Base-by-base conservation (phyloP, 2,113 vertebrate species). In the Trematocara marginatum region DNA sequence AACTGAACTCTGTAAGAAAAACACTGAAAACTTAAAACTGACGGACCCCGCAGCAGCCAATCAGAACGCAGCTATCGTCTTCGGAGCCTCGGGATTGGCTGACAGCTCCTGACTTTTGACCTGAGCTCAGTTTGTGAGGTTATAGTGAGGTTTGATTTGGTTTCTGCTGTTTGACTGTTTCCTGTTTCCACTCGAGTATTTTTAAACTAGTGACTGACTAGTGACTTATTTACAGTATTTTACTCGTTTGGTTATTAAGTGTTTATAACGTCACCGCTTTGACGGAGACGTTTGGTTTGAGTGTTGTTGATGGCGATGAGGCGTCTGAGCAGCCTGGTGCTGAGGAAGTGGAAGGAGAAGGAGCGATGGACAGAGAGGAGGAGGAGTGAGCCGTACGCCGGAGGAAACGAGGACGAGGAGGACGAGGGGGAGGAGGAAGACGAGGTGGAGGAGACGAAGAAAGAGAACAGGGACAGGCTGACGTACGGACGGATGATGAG, bases 311-410 rank as follows among this genome's bases (percentile, higher is more conserved):
- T 82, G 66, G 74, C 79, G 4, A 92, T 93, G 92, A 92, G 83
- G 78, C 92, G 90, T 34, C 88, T 93, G 29, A 86, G 92, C 87
- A 66, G 53, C 59, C 83, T 92, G 81, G 79, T 91, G 86, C 59
- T 81, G 59, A 91, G 23, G 86, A 92, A 57, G 82, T 88, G 89
- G 89, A 88, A 71, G 82, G 90, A 89, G 78, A 87, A 85, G 51
- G 92, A 93, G 20, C 74, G 92, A 31, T 86, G 88, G 92, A 86
- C 35, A 1, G 81, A 59, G 40, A 87, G 88, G 38, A 92, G 92
- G 69, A 88, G 80, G 66, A 93, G 90, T 4, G 92, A 93, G 35
- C 88, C 90, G 1, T 89, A 11, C 6, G 20, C 42, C 16, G 85
- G 57, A 79, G 78, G 6, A 42, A 59, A 88, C 20, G 20, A 38